Base-by-base conservation (phyloP, 2,888 invertebrate genomes). In the Chirona hameri region DNA sequence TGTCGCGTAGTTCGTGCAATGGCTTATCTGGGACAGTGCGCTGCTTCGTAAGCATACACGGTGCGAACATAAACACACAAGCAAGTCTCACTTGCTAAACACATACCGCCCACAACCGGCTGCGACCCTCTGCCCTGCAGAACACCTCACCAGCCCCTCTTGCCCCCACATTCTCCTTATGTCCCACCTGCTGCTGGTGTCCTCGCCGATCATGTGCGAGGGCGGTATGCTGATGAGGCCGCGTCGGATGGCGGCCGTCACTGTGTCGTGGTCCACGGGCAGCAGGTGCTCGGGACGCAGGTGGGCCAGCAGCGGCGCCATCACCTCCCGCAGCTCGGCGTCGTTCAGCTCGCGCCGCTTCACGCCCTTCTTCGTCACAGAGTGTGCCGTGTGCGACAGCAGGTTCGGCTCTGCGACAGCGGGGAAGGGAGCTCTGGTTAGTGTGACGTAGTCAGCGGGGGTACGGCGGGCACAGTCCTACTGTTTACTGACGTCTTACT, bases 381-480 rank as follows among this genome's bases (percentile, higher is more conserved):
- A 94, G 89, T 96, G 96, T n/a, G 96, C 95, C 15, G 97, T 97
- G 88, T 96, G 95, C 88, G 94, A 95, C 85, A 96, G 91, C 82
- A 96, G 89, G 89, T 96, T 96, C 48, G 97, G 97, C 87, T 97
- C 97, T 92, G 89, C 39, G 87, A 79, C 81, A 29, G 21, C 46
- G 46, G 12, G 79, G 9, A n/a, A 4, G 52, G 48, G 21, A 10
- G 21, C 21, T 39, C 2, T 2, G 39, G 39, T 39, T 39, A 39
- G 39, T 39, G 39, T 39, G 39, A 39, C 7, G 39, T 39, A 5
- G 39, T 39, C 4, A 5, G 39, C 4, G 39, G 39, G 2, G 39
- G 39, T 7, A 39, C 7, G 39, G 39, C 39, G 39, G 39, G 39
- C 7, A 39, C 2, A 39, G 39, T 39, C 39, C 39, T 39, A 39